phyloP scores from a whole-genome alignment of 2,797 vertebrate genomes.

The Eleutherodactylus coqui region DNA sequence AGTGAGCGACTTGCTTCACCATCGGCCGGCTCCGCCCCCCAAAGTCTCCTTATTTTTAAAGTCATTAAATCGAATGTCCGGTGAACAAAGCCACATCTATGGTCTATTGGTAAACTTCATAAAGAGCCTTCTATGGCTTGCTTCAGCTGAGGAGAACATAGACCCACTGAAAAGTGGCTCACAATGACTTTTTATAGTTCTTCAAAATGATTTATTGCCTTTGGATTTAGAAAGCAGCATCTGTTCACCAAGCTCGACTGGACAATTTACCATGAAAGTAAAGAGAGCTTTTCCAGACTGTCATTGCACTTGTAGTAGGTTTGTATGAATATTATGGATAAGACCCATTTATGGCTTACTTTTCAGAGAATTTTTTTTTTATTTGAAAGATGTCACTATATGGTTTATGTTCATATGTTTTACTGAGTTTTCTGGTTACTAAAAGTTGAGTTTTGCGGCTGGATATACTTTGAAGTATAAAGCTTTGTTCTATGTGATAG shows the following conservation, averaged over 20 bases:
- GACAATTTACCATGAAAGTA: constrained; percentile 51
- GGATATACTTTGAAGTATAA: background rate
- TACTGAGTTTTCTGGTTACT: background rate
- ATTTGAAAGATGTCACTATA: background rate
- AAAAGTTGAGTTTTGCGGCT: background rate
- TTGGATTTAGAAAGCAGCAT: constrained; percentile 26
- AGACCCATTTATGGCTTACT: background rate
- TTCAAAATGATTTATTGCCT: constrained; percentile 49
- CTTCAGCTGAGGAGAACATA: background rate
- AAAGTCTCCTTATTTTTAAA: background rate
- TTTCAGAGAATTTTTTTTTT: background rate
- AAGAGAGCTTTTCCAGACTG: constrained; percentile 6
- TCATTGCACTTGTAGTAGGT: constrained; percentile 12
- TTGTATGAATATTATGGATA: constrained; percentile 25
- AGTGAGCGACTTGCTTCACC: too few relatives aligned
- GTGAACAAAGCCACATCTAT: background rate
- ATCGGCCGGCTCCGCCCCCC: too few relatives aligned
- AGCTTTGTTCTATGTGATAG: background rate
- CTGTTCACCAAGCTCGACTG: constrained; percentile 43
- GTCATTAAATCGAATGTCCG: background rate
- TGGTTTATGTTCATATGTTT: background rate
- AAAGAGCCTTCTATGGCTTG: background rate
- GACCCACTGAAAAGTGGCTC: background rate
- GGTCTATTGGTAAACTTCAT: background rate
- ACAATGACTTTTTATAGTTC: constrained; percentile 15